A percentile compares a stretch with the other conserved stretches of the same genome.
Evolutionary conservation across 2,113 vertebrate genomes (phyloP).

Genomic region (Perca fluviatilis): DNA sequence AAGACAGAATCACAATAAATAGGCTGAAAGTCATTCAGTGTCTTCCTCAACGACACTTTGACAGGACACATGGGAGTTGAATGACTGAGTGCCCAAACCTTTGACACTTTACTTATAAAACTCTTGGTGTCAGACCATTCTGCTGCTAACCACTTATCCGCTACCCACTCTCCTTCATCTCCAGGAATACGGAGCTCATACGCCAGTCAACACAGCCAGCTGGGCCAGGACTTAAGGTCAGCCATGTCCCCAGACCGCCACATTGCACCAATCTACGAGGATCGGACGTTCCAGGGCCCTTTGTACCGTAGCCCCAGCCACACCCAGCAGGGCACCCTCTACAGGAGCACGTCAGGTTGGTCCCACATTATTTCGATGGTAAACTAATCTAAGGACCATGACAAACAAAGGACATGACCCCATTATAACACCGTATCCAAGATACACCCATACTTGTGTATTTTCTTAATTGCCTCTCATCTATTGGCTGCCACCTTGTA

Average conservation of each 20-base stretch:
- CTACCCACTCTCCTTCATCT: constrained; percentile 18
- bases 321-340: constrained; percentile 89
- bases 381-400: neutral
- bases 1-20: neutral
- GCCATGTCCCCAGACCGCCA: constrained; percentile 93
- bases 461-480: neutral
- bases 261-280: constrained; percentile 96
- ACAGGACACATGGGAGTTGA: constrained; percentile 4
- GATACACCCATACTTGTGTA: neutral
- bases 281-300: constrained; percentile 92
- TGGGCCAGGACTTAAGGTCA: constrained; percentile 91
- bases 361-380: neutral
- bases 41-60: constrained; percentile 7
- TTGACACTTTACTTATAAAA: constrained; percentile 5
- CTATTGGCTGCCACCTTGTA: neutral
- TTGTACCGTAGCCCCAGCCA: constrained; percentile 93
- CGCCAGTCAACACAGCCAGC: constrained; percentile 94
- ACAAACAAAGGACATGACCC: neutral
- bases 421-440: neutral
- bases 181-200: constrained; percentile 93
- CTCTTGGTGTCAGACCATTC: neutral
- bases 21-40: neutral
- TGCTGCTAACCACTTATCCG: neutral
- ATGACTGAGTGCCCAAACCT: constrained; percentile 3
- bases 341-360: constrained; percentile 91